Percentiles rank a stretch among this genome's conserved stretches.
phyloP scores from a whole-genome alignment of 1,140 invertebrate species.

The Diachasma alloeum region DNA sequence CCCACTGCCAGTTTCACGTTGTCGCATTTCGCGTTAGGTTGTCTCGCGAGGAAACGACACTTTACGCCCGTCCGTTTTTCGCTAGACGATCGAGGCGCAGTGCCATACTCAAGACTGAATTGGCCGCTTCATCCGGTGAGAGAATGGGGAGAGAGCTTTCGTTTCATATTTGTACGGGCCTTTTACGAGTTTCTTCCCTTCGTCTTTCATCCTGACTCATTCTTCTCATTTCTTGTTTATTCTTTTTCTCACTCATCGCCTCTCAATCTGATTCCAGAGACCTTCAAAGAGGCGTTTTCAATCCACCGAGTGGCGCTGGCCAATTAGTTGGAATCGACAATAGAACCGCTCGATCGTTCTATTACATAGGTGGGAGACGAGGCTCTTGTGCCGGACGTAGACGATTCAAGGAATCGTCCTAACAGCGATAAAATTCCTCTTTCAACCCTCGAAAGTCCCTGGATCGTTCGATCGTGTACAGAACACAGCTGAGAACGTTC shows the following conservation, averaged over 20 bases:
- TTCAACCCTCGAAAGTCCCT: neutral
- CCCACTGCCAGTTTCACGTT: neutral
- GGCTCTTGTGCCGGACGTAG: neutral
- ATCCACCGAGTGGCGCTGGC: neutral
- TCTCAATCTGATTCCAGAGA: neutral
- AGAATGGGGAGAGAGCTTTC: neutral
- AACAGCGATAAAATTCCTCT: neutral
- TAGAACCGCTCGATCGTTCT: neutral
- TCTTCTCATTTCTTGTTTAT: neutral
- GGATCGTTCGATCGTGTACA: neutral
- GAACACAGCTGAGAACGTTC: neutral
- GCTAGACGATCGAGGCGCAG: neutral
- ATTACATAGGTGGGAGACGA: neutral
- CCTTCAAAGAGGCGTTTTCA: neutral
- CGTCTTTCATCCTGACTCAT: neutral
- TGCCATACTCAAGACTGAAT: neutral
- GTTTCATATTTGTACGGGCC: neutral
- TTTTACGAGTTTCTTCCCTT: neutral
- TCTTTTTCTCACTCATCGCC: neutral
- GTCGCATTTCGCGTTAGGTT: neutral
- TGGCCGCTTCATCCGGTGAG: neutral
- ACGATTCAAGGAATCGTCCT: neutral
- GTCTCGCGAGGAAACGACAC: neutral
- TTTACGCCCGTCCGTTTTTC: neutral
- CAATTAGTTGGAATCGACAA: constrained; percentile 2